phyloP scores from a whole-genome alignment of 1,140 invertebrate species.

The Drosophila dunni region DNA sequence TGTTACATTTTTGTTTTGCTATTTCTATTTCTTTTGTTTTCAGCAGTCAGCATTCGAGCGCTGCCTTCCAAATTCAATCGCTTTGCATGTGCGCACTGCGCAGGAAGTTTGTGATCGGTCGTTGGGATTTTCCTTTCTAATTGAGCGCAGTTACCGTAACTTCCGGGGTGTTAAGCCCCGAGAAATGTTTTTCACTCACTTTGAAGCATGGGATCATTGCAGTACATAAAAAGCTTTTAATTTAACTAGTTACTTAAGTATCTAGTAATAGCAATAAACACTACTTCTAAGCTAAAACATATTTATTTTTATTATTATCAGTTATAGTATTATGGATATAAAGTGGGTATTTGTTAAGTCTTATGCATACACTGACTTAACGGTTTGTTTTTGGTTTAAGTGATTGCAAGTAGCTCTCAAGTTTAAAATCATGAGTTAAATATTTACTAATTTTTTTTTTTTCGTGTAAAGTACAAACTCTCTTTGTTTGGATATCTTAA shows the following conservation, averaged over 20 bases:
- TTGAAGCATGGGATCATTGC: not conserved
- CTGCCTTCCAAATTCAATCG: slow-evolving; percentile 31
- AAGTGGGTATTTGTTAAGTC: no score
- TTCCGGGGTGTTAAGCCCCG: slow-evolving; percentile 41
- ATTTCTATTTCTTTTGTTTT: slow-evolving; percentile 35
- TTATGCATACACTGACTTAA: no score
- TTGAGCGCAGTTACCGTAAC: slow-evolving; percentile 31
- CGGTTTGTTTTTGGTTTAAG: no score
- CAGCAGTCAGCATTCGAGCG: slow-evolving; percentile 39
- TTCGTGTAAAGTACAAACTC: not conserved
- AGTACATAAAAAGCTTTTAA: slow-evolving; percentile 2
- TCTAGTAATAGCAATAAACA: no score
- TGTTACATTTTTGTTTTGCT: slow-evolving; percentile 37
- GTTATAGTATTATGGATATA: no score
- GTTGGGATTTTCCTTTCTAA: slow-evolving; percentile 57
- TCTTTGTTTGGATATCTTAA: slow-evolving; percentile 23
- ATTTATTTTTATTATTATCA: no score
- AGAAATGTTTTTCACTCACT: slow-evolving; percentile 1
- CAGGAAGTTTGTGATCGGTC: slow-evolving; percentile 40
- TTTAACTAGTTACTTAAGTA: not conserved
- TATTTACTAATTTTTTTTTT: no score
- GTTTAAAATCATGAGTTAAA: no score
- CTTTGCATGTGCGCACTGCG: slow-evolving; percentile 49
- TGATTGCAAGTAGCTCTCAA: no score
- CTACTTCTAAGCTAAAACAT: not conserved